These are phyloP conservation scores for Parazoanthus swiftii DNA, from an alignment of 92 coral and sea anemone species.

Conservation along the genomic window DNA sequence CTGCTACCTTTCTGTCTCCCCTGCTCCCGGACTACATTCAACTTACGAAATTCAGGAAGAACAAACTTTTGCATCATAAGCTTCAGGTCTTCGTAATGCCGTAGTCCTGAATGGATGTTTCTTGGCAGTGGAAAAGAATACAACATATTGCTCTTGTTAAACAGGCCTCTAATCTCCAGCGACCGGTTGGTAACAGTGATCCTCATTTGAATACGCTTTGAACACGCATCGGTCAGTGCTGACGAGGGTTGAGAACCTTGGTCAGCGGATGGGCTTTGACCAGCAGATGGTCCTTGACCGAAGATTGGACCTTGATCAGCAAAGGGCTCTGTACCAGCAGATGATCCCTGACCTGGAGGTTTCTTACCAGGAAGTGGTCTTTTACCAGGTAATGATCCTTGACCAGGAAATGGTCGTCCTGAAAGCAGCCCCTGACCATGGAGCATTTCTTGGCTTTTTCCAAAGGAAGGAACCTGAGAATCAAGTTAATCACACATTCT, in stretches of 20 bases:
- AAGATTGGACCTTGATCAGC: background rate
- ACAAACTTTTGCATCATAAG: constrained; percentile 26
- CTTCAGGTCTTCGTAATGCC: background rate
- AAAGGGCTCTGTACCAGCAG: background rate
- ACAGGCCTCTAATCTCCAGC: constrained; percentile 14
- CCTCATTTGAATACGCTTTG: constrained; percentile 5
- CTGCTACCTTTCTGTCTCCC: background rate
- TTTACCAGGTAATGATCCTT: background rate
- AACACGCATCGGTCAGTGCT: background rate
- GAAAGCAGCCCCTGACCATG: background rate
- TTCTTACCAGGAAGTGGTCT: background rate
- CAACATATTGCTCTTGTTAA: constrained; percentile 2
- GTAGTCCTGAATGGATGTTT: constrained; percentile 1
- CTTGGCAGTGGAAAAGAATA: constrained; percentile 18
- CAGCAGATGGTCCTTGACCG: background rate
- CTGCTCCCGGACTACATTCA: background rate
- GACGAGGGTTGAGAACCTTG: background rate
- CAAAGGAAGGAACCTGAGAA: background rate
- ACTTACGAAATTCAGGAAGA: constrained; percentile 36
- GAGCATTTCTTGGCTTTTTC: background rate
- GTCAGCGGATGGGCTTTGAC: background rate
- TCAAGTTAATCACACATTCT: background rate
- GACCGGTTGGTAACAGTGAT: background rate
- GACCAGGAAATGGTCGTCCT: background rate
- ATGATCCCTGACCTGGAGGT: background rate